Evolutionary conservation across 2,888 invertebrate genomes (phyloP).

Genomic region (Cheilosia impressa): DNA sequence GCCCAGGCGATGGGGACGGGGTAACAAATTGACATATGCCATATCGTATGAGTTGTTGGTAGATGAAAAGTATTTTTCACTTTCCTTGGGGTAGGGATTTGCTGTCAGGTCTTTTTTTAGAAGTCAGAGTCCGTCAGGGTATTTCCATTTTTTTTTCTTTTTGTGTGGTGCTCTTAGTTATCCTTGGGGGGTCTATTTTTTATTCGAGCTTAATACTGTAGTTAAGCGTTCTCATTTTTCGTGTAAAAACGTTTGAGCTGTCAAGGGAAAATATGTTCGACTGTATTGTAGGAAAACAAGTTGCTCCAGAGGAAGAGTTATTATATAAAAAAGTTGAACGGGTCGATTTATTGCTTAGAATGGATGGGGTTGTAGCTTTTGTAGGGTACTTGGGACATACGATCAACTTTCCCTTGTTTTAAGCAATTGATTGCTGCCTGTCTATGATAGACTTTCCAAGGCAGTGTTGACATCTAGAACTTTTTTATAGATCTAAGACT

Average conservation of each 20-base stretch:
- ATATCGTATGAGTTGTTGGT: constrained; percentile 1
- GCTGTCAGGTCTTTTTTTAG: constrained; percentile 10
- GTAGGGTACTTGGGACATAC: no score
- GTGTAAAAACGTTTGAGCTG: not conserved
- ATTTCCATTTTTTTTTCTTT: not conserved
- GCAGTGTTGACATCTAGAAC: no score
- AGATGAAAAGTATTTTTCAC: constrained; percentile 51
- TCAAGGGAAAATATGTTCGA: not conserved
- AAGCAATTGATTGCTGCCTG: no score
- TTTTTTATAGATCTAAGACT: no score
- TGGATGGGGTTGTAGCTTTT: no score
- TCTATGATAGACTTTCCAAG: no score
- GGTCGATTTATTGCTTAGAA: no score
- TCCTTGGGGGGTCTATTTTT: not conserved
- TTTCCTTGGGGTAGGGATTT: constrained; percentile 18
- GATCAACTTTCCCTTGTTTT: no score
- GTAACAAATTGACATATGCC: constrained; percentile 44
- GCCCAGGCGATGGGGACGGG: not conserved
- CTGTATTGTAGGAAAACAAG: not conserved
- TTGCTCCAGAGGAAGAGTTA: not conserved
- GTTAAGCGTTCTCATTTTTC: not conserved
- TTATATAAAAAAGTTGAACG: no score
- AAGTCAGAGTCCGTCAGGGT: constrained; percentile 1
- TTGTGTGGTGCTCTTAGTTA: no score
- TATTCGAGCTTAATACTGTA: not conserved